These are phyloP conservation scores for Hylaeus volcanicus DNA, from an alignment of 1,140 invertebrate species.

Conservation along the genomic window DNA sequence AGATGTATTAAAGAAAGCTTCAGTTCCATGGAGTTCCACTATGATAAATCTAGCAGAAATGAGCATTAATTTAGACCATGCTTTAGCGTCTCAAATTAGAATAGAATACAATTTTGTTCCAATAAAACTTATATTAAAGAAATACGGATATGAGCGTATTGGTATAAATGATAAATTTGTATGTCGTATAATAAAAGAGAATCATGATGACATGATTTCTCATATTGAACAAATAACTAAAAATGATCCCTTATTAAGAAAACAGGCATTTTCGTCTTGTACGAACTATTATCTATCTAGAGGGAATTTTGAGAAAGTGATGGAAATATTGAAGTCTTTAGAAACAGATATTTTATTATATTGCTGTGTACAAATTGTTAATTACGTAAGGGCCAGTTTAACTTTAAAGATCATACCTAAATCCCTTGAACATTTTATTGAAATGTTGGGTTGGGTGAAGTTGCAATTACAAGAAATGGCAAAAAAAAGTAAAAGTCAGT, in stretches of 20 bases:
- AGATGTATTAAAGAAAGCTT: conserved; percentile 69
- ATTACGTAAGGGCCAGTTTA: conserved; percentile 51
- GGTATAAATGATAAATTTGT: conserved; percentile 69
- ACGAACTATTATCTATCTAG: conserved; percentile 62
- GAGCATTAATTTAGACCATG: conserved; percentile 64
- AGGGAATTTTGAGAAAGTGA: conserved; percentile 65
- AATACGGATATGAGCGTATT: conserved; percentile 72
- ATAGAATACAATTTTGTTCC: conserved; percentile 66
- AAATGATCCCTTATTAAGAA: conserved; percentile 63
- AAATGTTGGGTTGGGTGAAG: conserved; percentile 61
- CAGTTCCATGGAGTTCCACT: conserved; percentile 73
- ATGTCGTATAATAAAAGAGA: conserved; percentile 70
- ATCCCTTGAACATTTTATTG: conserved; percentile 51
- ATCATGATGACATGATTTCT: conserved; percentile 60
- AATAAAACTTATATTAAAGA: conserved; percentile 72
- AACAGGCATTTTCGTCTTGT: conserved; percentile 61
- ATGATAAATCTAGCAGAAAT: conserved; percentile 65
- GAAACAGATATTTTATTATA: conserved; percentile 60
- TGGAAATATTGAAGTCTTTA: conserved; percentile 63
- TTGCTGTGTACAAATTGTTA: conserved; percentile 67
- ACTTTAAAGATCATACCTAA: conserved; percentile 53
- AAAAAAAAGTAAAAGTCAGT: conserved; percentile 16
- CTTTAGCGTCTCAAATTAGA: conserved; percentile 66
- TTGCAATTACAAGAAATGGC: conserved; percentile 55
- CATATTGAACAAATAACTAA: conserved; percentile 72